Percentiles rank a stretch among this genome's conserved stretches.
phyloP scores from a whole-genome alignment of 1,140 invertebrate genomes.

The Harlomillsia oculata region DNA sequence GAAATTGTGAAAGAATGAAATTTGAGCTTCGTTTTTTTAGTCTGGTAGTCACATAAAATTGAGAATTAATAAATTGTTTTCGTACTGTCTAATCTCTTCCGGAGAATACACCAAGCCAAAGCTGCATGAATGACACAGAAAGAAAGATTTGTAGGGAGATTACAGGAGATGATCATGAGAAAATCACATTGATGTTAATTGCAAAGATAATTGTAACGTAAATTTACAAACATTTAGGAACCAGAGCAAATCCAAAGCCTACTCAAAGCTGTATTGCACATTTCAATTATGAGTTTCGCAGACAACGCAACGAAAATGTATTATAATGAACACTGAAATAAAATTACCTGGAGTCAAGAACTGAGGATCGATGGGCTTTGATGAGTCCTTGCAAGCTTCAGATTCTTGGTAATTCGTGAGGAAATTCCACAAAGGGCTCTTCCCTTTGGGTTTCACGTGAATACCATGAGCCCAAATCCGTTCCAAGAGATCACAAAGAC shows the following conservation, averaged over 20 bases:
- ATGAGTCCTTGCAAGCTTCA: conserved; percentile 64
- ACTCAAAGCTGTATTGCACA: no score
- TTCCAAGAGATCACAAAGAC: conserved; percentile 93
- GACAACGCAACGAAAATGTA: not conserved
- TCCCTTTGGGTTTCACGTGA: conserved; percentile 81
- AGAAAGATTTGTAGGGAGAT: no score
- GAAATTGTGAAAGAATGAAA: no score
- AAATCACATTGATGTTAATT: no score
- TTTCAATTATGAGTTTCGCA: not conserved
- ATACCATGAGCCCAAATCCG: conserved; percentile 96
- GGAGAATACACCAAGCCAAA: conserved; percentile 77
- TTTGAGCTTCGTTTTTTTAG: no score
- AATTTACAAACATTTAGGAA: no score
- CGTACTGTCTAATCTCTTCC: conserved; percentile 80
- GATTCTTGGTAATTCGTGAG: conserved; percentile 78
- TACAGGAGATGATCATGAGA: no score
- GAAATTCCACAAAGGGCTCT: conserved; percentile 91
- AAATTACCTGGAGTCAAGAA: conserved; percentile 73
- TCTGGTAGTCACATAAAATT: not conserved
- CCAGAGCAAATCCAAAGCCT: no score
- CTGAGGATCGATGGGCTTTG: conserved; percentile 66
- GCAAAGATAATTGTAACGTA: no score
- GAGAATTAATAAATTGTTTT: conserved; percentile 38
- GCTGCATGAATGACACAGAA: no score
- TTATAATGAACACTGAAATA: conserved; percentile 30